Base-by-base conservation (phyloP, 2,888 invertebrate species). In the Cyrtodaria siliqua region DNA sequence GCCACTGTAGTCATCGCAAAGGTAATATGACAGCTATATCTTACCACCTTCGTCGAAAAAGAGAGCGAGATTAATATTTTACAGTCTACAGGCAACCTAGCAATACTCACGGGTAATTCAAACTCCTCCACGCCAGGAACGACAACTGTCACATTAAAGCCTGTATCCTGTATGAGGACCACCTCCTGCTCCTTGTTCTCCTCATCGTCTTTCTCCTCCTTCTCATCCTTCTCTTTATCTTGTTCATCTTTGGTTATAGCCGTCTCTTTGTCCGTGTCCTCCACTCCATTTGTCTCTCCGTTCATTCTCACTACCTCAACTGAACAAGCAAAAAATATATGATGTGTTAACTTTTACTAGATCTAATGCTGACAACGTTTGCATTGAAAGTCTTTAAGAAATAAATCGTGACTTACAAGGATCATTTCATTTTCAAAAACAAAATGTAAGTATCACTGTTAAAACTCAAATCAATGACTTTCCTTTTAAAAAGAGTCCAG, bases 101-200 rank as follows among this genome's bases (percentile, higher is more conserved):
- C 3, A 16, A n/a, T 18, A 44, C 88, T 90, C 93, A 96, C 97
- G 94, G 98, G 98, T 89, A 99, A 97, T 89, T 98, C 98, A 91
- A 99, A 96, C 0, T 97, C 95, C 87, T 98, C 98, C 12, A 97
- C 95, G 1, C 97, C 97, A 12, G 98, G 98, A 88, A 97, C 96
- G 70, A 96, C 95, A 88, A 99, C 97, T 94, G 97, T 97, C n/a
- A 99, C 97, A 63, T 96, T 97, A 91, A 92, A 92, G 4, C 92
- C 91, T 14, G 91, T 91, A 62, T 92, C 92, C 79, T 92, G 92
- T 38, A 92, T 91, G 33, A 92, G 81, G 0, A 92, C 87, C 29
- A 90, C 85, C 68, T 91, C 91, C 70, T 89, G 88, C 27, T 86
- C 85, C 60, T 89, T 86, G 64, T 82, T 79, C 18, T 86, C 85